These are phyloP conservation scores for Bubalus kerabau DNA, from an alignment of 2,113 vertebrate species.

Conservation along the genomic window DNA sequence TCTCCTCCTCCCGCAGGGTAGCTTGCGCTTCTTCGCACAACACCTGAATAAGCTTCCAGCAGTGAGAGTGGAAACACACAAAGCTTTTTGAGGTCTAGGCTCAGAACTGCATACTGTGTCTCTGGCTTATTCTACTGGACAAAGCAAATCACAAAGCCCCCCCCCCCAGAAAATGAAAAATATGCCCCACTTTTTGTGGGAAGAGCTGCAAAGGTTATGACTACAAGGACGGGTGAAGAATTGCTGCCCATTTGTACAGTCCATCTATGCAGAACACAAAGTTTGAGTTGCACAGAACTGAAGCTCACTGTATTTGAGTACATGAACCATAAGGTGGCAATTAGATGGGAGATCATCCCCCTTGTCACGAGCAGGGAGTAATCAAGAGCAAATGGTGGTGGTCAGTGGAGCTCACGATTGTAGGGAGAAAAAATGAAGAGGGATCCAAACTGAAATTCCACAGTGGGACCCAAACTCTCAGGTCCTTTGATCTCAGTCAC, in stretches of 20 bases:
- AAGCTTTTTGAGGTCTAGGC: background rate
- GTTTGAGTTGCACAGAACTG: background rate
- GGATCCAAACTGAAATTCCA: background rate
- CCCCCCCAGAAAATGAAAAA: background rate
- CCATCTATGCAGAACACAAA: background rate
- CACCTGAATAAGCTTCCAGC: background rate
- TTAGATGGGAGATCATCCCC: background rate
- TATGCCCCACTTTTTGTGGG: background rate
- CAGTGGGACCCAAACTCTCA: background rate
- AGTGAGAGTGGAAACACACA: background rate
- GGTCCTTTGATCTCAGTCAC: background rate
- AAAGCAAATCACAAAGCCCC: background rate
- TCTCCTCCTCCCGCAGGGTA: background rate
- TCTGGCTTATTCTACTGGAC: background rate
- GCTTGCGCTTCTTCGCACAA: background rate
- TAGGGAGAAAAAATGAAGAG: background rate
- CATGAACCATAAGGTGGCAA: background rate
- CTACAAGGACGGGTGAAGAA: background rate
- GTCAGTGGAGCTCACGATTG: background rate
- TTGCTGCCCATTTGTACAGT: background rate
- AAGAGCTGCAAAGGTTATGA: background rate
- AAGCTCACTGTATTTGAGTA: background rate
- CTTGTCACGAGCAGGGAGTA: background rate
- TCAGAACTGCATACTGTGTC: background rate
- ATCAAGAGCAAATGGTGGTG: background rate